These are phyloP conservation scores for Cyrtorhinus lividipennis DNA, from an alignment of 1,140 invertebrate species.

Conservation along the genomic window DNA sequence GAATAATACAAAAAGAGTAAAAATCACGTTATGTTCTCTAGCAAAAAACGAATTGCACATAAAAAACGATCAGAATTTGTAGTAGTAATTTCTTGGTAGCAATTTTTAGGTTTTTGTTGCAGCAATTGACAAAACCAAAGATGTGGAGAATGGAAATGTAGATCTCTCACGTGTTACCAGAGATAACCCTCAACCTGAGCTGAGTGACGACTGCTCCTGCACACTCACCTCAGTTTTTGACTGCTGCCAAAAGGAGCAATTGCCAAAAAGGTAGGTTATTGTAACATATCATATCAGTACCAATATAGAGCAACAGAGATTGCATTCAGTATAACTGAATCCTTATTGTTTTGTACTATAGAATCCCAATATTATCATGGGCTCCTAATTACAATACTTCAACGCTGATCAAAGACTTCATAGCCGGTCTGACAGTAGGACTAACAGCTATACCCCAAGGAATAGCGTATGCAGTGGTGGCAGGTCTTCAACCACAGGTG, in stretches of 20 bases:
- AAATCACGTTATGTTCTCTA: too few relatives aligned
- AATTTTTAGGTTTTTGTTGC: too few relatives aligned
- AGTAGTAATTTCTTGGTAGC: too few relatives aligned
- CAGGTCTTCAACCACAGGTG: conserved; percentile 54
- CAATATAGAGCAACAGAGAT: too few relatives aligned
- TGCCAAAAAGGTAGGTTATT: not conserved
- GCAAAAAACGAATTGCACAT: too few relatives aligned
- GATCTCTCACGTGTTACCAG: too few relatives aligned
- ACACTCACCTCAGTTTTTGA: not conserved
- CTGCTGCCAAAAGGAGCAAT: conserved; percentile 9
- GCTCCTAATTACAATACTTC: conserved; percentile 31
- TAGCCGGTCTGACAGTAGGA: conserved; percentile 42
- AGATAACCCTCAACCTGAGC: too few relatives aligned
- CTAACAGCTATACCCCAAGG: conserved; percentile 50
- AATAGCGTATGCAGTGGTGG: conserved; percentile 60
- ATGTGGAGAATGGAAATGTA: not conserved
- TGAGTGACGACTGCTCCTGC: not conserved
- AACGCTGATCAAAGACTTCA: conserved; percentile 33
- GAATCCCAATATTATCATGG: conserved; percentile 35
- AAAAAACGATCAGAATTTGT: too few relatives aligned
- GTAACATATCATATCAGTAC: not conserved
- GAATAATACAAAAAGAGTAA: too few relatives aligned
- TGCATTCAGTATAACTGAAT: not conserved
- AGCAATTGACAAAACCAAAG: not conserved
- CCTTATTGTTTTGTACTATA: conserved; percentile 5